Conservation (phyloP, 2,113 vertebrate species). For the Petaurus breviceps region DNA sequence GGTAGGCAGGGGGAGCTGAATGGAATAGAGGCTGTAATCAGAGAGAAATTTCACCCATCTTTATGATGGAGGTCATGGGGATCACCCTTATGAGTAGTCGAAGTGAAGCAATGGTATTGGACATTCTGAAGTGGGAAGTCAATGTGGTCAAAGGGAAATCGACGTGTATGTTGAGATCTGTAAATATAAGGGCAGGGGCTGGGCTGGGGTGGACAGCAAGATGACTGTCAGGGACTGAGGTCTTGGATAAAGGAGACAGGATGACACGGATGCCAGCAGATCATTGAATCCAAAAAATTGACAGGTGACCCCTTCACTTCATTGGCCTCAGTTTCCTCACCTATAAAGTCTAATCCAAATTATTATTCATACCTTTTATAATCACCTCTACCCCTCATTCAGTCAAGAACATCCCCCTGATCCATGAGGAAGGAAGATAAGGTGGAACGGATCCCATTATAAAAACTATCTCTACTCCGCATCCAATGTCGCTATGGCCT, state of each 20-base stretch:
- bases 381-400: neutral
- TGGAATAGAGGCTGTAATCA: fast-evolving
- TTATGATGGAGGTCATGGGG: neutral
- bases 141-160: neutral
- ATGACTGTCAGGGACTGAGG: neutral
- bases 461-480: neutral
- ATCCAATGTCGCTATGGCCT: neutral
- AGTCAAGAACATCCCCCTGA: neutral
- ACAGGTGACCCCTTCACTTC: neutral
- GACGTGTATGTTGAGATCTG: neutral
- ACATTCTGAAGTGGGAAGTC: neutral
- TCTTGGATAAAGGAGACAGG: neutral
- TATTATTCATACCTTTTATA: neutral
- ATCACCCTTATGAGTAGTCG: neutral
- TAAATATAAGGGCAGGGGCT: neutral
- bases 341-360: neutral
- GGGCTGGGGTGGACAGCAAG: neutral
- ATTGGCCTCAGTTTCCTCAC: neutral
- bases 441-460: neutral
- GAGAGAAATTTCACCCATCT: neutral
- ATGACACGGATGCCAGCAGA: neutral
- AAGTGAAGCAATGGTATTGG: neutral
- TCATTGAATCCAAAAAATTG: neutral
- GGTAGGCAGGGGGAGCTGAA: fast-evolving
- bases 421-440: neutral